Evolutionary conservation across 1,140 invertebrate species (phyloP).

Genomic region (Hestina assimilis): DNA sequence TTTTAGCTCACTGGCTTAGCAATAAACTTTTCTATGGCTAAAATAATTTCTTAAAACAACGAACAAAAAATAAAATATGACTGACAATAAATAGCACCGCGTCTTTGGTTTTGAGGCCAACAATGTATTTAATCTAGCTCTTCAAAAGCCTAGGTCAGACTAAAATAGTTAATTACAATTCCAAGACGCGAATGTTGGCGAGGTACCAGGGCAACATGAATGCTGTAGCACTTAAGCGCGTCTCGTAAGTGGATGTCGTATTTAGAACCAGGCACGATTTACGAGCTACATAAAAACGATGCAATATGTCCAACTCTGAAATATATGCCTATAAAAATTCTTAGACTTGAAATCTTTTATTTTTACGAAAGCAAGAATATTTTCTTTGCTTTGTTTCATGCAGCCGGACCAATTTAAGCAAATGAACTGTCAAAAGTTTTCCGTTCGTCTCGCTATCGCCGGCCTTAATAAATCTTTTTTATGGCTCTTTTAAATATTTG

Average conservation of each 20-base stretch:
- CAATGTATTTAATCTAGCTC: neutral
- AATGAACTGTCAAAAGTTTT: conserved; percentile 21
- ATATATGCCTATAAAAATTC: conserved; percentile 1
- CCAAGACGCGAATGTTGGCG: conserved; percentile 1
- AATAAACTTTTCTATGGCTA: neutral
- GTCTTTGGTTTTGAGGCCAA: neutral
- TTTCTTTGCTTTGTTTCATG: neutral
- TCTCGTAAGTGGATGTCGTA: conserved; percentile 9
- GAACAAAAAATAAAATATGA: neutral
- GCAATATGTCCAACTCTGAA: conserved; percentile 11
- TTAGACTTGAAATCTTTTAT: neutral
- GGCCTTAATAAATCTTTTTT: conserved; percentile 16
- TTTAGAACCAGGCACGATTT: conserved; percentile 4
- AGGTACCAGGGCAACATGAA: neutral
- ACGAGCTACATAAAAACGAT: conserved; percentile 4
- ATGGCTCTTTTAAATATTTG: conserved; percentile 4
- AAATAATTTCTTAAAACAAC: neutral
- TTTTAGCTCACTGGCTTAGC: neutral
- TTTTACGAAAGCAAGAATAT: neutral
- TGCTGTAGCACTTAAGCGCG: neutral
- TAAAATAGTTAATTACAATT: conserved; percentile 1
- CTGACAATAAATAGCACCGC: neutral
- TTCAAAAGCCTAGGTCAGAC: neutral
- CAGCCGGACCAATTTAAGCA: conserved; percentile 14
- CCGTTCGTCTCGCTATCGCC: conserved; percentile 3